phyloP scores from a whole-genome alignment of 2,797 vertebrate species.

The Knipowitschia caucasica region DNA sequence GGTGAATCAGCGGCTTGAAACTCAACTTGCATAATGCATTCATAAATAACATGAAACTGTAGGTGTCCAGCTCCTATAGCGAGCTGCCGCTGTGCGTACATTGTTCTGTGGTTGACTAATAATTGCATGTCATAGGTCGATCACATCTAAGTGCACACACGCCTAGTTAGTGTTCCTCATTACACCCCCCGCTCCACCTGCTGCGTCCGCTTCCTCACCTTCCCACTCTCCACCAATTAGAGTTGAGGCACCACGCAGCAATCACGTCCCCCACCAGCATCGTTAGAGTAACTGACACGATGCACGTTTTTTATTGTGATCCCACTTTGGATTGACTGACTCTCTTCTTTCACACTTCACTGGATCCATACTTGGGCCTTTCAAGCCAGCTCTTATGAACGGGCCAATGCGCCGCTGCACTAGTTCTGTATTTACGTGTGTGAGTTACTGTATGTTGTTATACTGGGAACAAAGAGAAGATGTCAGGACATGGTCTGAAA shows the following conservation, averaged over 20 bases:
- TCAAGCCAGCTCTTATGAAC: constrained; percentile 28
- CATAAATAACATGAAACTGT: background rate
- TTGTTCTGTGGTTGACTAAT: constrained; percentile 6
- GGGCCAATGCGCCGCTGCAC: constrained; percentile 14
- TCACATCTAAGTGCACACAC: constrained; percentile 7
- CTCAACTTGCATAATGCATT: background rate
- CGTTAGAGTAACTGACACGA: constrained; percentile 28
- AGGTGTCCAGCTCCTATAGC: background rate
- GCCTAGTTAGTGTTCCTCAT: constrained; percentile 21
- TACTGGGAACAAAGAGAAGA: background rate
- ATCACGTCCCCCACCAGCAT: constrained; percentile 26
- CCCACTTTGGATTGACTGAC: constrained; percentile 14
- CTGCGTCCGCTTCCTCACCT: constrained; percentile 20
- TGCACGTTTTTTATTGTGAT: constrained; percentile 21
- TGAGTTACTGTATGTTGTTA: constrained; percentile 2
- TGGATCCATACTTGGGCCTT: constrained; percentile 12
- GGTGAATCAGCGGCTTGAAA: too few species aligned
- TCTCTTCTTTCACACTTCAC: constrained; percentile 9
- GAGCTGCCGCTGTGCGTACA: background rate
- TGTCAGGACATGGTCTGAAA: background rate
- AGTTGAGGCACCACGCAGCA: constrained; percentile 4
- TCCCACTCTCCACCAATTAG: constrained; percentile 23
- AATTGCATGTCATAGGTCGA: constrained; percentile 4
- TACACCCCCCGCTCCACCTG: constrained; percentile 1
- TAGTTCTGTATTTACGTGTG: constrained; percentile 12